Base-by-base conservation (phyloP, 2,797 vertebrate species). In the Todus mexicanus region DNA sequence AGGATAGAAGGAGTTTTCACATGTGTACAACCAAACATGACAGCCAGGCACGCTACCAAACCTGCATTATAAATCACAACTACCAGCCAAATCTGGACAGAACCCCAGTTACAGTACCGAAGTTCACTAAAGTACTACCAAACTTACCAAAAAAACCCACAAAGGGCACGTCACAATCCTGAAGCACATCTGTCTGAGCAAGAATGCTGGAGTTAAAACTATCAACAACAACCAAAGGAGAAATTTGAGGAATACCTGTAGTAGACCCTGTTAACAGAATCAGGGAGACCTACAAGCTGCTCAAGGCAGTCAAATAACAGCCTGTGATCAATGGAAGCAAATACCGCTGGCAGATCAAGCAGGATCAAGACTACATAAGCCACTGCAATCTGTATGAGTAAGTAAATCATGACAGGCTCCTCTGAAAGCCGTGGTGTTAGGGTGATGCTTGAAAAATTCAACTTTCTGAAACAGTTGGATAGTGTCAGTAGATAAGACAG, bases 291-390 rank as follows among this genome's bases (percentile, higher is more conserved):
- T 90, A 84, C 87, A 94, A 93, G 94, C 84, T 95, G 93, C 96
- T 96, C 94, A 91, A 89, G 83, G 88, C 88, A 96, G 84, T 81
- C 91, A 96, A 91, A 18, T 85, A 95, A 94, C 93, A 92, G 89
- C 63, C 93, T 92, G 91, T 94, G 94, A 97, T 96, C 97, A 96
- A 96, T 75, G 94, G 96, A 81, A 92, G 93, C 95, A 96, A 97
- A 94, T 90, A 93, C 90, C 87, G 86, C 94, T 94, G 94, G 92
- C 93, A 96, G 94, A 95, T 95, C 95, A 96, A 93, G 94, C 87
- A 95, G 95, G 95, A 96, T 95, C 95, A 96, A 95, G 94, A 77
- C 90, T 96, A 94, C 92, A 90, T 93, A 95, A 97, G 85, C 87
- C 96, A 92, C 83, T 94, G 94, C 85, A 96, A 95, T 96, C 93